Evolutionary conservation across 2,113 vertebrate genomes (phyloP).

Genomic region (Callionymus lyra): DNA sequence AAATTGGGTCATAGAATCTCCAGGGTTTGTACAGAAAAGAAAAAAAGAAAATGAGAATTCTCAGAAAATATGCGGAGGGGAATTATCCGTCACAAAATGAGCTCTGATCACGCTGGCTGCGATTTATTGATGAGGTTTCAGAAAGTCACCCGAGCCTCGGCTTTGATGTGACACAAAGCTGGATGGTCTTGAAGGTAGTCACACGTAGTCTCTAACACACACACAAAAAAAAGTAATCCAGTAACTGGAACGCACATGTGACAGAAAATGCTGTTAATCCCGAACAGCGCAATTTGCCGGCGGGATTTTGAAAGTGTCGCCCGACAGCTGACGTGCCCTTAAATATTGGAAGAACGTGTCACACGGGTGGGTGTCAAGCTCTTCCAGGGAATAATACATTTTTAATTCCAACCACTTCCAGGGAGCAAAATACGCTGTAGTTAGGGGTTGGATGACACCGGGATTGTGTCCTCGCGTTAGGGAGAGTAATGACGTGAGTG

Average conservation of each 20-base stretch:
- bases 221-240: constrained; percentile 21
- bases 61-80: constrained; percentile 12
- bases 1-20: constrained; percentile 48
- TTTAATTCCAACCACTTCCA: constrained; percentile 54
- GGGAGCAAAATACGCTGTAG: constrained; percentile 52
- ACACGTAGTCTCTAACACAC: constrained; percentile 27
- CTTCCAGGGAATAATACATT: constrained; percentile 53
- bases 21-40: constrained; percentile 7
- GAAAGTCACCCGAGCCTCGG: constrained; percentile 47
- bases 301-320: constrained; percentile 42
- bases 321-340: constrained; percentile 50
- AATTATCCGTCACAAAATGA: constrained; percentile 25
- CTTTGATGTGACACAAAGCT: constrained; percentile 46
- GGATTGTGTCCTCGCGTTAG: constrained; percentile 61
- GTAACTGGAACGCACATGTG: constrained; percentile 33
- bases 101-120: constrained; percentile 23
- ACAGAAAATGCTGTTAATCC: constrained; percentile 55
- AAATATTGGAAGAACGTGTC: constrained; percentile 52
- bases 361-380: constrained; percentile 44
- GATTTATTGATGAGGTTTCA: constrained; percentile 42
- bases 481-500: constrained; percentile 52
- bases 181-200: constrained; percentile 18
- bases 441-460: constrained; percentile 57
- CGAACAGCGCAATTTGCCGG: constrained; percentile 46
- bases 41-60: constrained; percentile 23